Evolutionary conservation across 1,140 invertebrate species (phyloP), one percentile per base, ranked within the genome.

Genomic region (Leptopilina boulardi): DNA sequence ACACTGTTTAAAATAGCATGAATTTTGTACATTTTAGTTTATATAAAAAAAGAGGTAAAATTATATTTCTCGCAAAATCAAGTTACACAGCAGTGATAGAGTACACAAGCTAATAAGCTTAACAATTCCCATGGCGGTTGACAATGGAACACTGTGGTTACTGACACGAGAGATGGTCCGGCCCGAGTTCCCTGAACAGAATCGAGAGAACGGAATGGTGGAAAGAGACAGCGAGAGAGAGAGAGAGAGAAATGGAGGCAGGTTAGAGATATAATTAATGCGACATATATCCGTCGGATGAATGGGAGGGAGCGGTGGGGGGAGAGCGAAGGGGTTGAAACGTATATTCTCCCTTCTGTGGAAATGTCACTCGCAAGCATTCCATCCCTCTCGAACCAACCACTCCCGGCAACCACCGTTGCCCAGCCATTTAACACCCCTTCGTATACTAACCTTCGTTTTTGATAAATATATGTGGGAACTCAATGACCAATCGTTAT

Each of bases 41-140:
- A 3, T 30, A n/a, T n/a, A n/a, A n/a, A 66, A n/a, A 66, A 66
- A 30, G 23, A 59, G 42, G 38, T 23, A 19, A 26, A 26, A 34
- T 59, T 44, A 66, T 70, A 42, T 81, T 81, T 77, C 75, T 75
- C 73, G 77, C 71, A n/a, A 82, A 82, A 78, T 76, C 76, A 47
- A n/a, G 71, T 73, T 73, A 34, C 10, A 75, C 38, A 66, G 73
- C 56, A 59, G 54, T 44, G 47, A 18, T 66, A 59, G 74, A 82
- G 77, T 82, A 85, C 84, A 87, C 88, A 87, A 79, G 83, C 83
- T 88, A 87, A 89, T 87, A 88, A 89, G 86, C 87, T 88, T 84
- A 87, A 89, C 85, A 85, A 87, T 87, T 87, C 87, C 84, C 84
- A 75, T 76, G 75, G 80, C 74, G 80, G 79, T 80, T 81, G 81